Evolutionary conservation across 2,113 vertebrate genomes (phyloP).

Genomic region (Geothlypis trichas): DNA sequence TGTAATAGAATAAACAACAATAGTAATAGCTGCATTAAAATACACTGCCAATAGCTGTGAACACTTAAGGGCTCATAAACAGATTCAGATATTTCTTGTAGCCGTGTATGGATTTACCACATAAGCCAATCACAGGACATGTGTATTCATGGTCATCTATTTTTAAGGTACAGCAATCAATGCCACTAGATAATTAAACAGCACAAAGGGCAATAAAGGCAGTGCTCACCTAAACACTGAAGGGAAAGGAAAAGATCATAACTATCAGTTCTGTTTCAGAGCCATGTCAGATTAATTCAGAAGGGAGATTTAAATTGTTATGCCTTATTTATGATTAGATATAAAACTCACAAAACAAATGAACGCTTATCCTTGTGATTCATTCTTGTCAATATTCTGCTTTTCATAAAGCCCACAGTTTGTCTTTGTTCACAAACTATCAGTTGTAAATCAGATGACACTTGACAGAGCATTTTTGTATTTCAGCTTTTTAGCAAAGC

Average conservation of each 20-base stretch:
- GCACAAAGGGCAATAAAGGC: neutral
- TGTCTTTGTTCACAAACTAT: neutral
- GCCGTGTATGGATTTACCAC: neutral
- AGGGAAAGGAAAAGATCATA: neutral
- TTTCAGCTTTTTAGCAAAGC: constrained; percentile 3
- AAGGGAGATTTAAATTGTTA: neutral
- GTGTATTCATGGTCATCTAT: neutral
- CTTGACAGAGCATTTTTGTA: neutral
- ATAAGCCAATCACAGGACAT: neutral
- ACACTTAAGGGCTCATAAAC: neutral
- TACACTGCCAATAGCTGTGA: neutral
- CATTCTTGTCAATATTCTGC: neutral
- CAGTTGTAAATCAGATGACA: neutral
- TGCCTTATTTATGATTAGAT: constrained; percentile 6
- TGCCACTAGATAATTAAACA: neutral
- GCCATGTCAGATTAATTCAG: constrained; percentile 19
- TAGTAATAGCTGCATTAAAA: neutral
- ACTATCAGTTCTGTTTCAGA: neutral
- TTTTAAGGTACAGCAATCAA: neutral
- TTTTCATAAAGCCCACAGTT: neutral
- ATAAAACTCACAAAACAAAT: neutral
- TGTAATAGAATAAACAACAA: neutral
- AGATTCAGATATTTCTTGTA: neutral
- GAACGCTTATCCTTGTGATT: neutral
- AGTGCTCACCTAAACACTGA: neutral